A percentile compares a stretch with the other conserved stretches of the same genome.
Evolutionary conservation across 2,888 invertebrate species (phyloP).

Genomic region (Drosophila mettleri): DNA sequence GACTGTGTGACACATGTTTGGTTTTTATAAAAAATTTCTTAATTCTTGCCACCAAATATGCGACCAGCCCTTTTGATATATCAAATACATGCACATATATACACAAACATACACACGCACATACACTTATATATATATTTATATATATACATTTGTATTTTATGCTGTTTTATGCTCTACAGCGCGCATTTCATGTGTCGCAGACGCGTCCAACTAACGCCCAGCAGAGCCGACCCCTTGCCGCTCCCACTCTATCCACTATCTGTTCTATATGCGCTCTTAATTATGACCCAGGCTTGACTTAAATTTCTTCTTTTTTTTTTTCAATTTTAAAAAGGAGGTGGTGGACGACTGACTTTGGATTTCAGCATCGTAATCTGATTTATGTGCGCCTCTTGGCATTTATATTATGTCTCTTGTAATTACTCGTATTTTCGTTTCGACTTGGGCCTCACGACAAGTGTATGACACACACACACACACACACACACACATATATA

Average conservation of each 20-base stretch:
- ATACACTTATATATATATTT: background rate
- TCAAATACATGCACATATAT: conserved; percentile 1
- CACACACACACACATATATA: background rate
- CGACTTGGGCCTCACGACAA: conserved; percentile 23
- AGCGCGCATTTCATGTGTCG: conserved; percentile 39
- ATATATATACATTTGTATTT: background rate
- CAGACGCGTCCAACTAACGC: background rate
- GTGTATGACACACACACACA: conserved; percentile 27
- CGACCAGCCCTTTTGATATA: conserved; percentile 42
- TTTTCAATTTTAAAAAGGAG: background rate
- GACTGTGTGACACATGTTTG: conserved; percentile 26
- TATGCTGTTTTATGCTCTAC: conserved; percentile 3
- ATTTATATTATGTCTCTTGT: conserved; percentile 69
- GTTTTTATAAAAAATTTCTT: conserved; percentile 24
- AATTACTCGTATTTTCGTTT: conserved; percentile 66
- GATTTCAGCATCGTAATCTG: conserved; percentile 52
- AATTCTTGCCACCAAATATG: conserved; percentile 42
- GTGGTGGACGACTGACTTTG: no score
- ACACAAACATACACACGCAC: background rate
- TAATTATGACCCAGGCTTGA: conserved; percentile 56
- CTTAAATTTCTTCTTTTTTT: conserved; percentile 5
- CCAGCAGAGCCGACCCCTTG: background rate
- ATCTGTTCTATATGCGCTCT: conserved; percentile 45
- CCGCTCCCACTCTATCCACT: conserved; percentile 21
- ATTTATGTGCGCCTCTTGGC: conserved; percentile 68